A percentile compares a stretch with the other conserved stretches of the same genome.
Evolutionary conservation across 1,140 invertebrate species (phyloP).

Genomic region (Rhynchophorus ferrugineus): DNA sequence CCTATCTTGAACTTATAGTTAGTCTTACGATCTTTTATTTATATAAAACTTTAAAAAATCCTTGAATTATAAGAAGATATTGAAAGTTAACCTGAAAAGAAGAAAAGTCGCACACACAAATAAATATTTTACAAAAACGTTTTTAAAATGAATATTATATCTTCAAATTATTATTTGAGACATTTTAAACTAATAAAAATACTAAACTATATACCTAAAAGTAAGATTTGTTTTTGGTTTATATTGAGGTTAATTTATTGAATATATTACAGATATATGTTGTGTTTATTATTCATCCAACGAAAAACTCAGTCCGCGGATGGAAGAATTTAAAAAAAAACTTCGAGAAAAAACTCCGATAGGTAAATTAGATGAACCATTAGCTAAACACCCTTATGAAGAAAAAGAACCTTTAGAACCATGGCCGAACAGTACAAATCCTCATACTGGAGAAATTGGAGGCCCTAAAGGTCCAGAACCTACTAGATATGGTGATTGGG

Average conservation of each 20-base stretch:
- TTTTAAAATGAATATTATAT: too few species aligned
- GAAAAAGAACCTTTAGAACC: conserved; percentile 79
- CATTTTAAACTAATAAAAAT: background rate
- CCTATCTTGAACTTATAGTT: too few species aligned
- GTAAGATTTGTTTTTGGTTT: background rate
- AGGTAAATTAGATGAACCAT: conserved; percentile 46
- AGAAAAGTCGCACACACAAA: too few species aligned
- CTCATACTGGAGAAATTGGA: conserved; percentile 86
- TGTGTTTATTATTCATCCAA: conserved; percentile 15
- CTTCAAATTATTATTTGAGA: too few species aligned
- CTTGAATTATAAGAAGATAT: too few species aligned
- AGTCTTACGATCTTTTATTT: too few species aligned
- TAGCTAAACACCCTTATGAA: conserved; percentile 58
- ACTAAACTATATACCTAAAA: background rate
- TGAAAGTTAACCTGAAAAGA: too few species aligned
- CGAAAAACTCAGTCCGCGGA: conserved; percentile 31
- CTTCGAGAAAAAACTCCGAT: conserved; percentile 54
- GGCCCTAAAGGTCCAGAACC: conserved; percentile 96
- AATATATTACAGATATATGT: conserved; percentile 5
- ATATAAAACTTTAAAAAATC: too few species aligned
- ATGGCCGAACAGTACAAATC: conserved; percentile 85
- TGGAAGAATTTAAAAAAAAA: conserved; percentile 54
- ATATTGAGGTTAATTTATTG: background rate
- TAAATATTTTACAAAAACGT: too few species aligned
- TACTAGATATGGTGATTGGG: conserved; percentile 98